Conservation (phyloP, 2,113 vertebrate genomes). For the Pontoporia blainvillei region DNA sequence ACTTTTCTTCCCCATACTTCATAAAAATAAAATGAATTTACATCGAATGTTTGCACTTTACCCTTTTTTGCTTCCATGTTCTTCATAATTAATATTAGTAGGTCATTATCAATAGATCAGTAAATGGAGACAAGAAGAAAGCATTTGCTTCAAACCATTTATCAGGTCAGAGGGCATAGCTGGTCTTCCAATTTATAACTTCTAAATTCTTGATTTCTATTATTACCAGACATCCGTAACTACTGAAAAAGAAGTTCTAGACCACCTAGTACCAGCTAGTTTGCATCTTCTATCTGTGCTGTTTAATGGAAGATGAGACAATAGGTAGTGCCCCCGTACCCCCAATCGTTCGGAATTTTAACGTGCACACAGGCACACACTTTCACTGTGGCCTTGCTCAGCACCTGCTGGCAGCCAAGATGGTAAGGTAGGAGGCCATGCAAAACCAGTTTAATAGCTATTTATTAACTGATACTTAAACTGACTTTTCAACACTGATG, state of each 20-base stretch:
- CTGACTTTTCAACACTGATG: background rate
- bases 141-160: background rate
- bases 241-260: slow-evolving; percentile 4
- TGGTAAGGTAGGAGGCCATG: background rate
- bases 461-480: background rate
- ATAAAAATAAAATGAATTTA: slow-evolving; percentile 24
- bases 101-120: background rate
- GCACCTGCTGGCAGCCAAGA: background rate
- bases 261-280: background rate
- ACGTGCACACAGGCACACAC: background rate
- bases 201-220: slow-evolving; percentile 8
- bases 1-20: background rate
- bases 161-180: background rate
- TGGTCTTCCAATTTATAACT: background rate
- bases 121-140: slow-evolving; percentile 17
- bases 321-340: background rate
- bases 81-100: slow-evolving; percentile 33
- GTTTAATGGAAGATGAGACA: background rate
- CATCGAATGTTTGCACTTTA: background rate
- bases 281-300: background rate
- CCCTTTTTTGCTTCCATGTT: background rate
- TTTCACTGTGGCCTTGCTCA: background rate
- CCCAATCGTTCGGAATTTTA: background rate
- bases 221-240: background rate
- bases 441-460: background rate